Evolutionary conservation across 2,797 vertebrate species (phyloP).

Genomic region (Meriones psammophilus): DNA sequence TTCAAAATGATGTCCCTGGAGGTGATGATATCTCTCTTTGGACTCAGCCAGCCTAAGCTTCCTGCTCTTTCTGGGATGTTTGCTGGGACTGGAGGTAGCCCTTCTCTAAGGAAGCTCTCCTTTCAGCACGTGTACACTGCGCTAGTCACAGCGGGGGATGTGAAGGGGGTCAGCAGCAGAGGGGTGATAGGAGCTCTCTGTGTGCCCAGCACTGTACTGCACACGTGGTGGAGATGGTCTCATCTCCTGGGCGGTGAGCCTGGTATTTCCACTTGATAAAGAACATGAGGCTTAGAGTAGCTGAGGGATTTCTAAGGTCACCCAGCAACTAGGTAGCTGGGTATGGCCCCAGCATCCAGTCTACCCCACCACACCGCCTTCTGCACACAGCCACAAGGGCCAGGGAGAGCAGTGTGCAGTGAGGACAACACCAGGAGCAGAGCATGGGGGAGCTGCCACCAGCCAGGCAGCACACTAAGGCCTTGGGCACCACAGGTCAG

Average conservation of each 20-base stretch:
- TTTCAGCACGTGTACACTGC: neutral
- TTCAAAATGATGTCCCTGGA: neutral
- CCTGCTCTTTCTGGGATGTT: neutral
- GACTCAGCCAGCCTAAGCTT: neutral
- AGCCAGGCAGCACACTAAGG: neutral
- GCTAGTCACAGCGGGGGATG: neutral
- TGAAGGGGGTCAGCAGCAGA: neutral
- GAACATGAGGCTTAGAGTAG: constrained; percentile 26
- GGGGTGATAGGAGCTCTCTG: neutral
- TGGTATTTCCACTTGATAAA: neutral
- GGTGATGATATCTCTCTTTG: neutral
- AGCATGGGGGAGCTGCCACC: neutral
- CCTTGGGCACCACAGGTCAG: neutral
- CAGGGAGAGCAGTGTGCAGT: neutral
- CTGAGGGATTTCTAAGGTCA: neutral
- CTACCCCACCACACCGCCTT: neutral
- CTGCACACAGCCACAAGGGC: neutral
- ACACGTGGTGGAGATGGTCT: neutral
- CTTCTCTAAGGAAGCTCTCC: constrained; percentile 11
- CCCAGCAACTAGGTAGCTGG: neutral
- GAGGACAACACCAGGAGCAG: neutral
- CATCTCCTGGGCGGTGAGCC: neutral
- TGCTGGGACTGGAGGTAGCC: neutral
- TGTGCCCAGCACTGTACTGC: neutral
- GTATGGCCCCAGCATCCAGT: neutral